Evolutionary conservation across 2,797 vertebrate species (phyloP).

Genomic region (Danio jaintianensis): DNA sequence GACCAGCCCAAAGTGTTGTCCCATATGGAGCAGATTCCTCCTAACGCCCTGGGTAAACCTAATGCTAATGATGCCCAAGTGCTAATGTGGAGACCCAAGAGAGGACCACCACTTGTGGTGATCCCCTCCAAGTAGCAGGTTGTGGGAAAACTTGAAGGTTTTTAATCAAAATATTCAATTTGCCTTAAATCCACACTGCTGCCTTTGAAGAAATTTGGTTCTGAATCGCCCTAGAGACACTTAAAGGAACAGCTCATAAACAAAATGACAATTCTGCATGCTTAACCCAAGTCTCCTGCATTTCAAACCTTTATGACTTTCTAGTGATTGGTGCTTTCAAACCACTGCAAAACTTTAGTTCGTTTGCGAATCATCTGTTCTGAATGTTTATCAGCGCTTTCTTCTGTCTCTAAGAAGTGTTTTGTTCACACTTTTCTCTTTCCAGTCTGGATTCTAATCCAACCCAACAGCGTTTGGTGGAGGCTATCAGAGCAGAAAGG

Average conservation of each 20-base stretch:
- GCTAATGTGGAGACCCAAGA: slow-evolving; percentile 97
- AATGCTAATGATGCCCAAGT: slow-evolving; percentile 98
- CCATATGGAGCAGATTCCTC: slow-evolving; percentile 94
- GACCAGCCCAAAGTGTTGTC: slow-evolving; percentile 94
- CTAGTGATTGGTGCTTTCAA: too few relatives aligned
- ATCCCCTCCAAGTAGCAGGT: slow-evolving; percentile 91
- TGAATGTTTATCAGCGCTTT: too few relatives aligned
- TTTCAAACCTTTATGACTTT: not conserved
- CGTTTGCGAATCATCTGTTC: too few relatives aligned
- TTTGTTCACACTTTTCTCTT: too few relatives aligned
- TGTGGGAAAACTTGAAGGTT: slow-evolving; percentile 1
- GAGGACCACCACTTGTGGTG: slow-evolving; percentile 91
- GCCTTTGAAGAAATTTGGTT: slow-evolving; percentile 75
- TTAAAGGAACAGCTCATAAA: slow-evolving; percentile 9
- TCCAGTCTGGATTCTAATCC: too few relatives aligned
- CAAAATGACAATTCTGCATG: too few relatives aligned
- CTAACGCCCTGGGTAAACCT: slow-evolving; percentile 92
- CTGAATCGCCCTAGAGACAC: slow-evolving; percentile 45
- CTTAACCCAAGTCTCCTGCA: too few relatives aligned
- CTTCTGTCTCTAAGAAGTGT: too few relatives aligned
- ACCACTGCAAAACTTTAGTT: too few relatives aligned
- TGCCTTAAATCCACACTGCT: slow-evolving; percentile 81
- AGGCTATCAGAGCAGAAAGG: too few relatives aligned
- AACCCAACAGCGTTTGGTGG: too few relatives aligned
- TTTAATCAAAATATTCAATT: slow-evolving; percentile 65